Evolutionary conservation across 2,888 invertebrate species (phyloP), one percentile per base, ranked within the genome.

Genomic region (Harmothoe impar): DNA sequence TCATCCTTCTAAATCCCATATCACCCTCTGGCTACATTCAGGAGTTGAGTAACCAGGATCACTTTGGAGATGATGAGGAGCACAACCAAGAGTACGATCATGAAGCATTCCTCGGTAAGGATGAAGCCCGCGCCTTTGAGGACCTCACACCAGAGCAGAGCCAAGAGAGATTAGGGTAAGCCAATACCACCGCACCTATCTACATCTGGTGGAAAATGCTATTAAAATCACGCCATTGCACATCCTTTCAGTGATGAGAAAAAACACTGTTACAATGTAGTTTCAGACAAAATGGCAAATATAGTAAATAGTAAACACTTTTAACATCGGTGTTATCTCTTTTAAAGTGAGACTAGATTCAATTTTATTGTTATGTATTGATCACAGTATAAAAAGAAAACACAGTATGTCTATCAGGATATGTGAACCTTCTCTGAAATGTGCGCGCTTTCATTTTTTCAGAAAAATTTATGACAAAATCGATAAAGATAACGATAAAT

Each of bases 91-190:
- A 98, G 93, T 99, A 98, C 95, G 99, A 99, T 95, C 99, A 99
- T 95, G 99, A 99, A 95, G 99, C 99, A 0, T 99, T 99, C 95
- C 96, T 99, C 20, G 99, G 99, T 0, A 98, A 98, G 95, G 98
- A 98, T 93, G 96, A 96, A 20, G 98, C 99, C 0, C 98, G 98
- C 95, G 97, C 98, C 3, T 99, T 99, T 95, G 99, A 99, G 95
- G 98, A 99, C 94, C 96, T 99, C 81, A 97, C 98, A 0, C 99
- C 99, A 0, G 99, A 99, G 96, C 99, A 99, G 95, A 99, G 99
- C 96, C 98, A 98, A 94, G 97, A 98, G 90, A 97, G 99, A 94
- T 96, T 99, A 51, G 95, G 94, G 96, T 96, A 93, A 94, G 95
- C 3, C 62, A 62, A n/a, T 1, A 43, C 5, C 43, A 43, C 3